phyloP scores from a whole-genome alignment of 2,113 vertebrate genomes.

The Phasianus colchicus region DNA sequence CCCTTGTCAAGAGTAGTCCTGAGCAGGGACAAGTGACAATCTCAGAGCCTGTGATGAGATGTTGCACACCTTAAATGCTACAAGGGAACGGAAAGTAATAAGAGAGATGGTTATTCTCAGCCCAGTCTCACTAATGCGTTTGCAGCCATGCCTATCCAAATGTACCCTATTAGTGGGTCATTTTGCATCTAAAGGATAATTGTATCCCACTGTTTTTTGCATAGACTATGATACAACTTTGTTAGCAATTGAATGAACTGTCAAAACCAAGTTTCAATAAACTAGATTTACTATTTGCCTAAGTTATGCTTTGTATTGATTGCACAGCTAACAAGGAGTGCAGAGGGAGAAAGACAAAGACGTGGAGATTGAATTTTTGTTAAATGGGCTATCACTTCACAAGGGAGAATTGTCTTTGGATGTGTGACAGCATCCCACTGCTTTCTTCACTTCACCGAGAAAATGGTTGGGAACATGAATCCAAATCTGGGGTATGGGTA shows the following conservation, averaged over 20 bases:
- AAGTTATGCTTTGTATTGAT: neutral
- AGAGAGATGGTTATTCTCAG: neutral
- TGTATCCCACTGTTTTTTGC: neutral
- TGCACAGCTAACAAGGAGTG: neutral
- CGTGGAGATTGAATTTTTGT: neutral
- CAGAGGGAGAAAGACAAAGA: neutral
- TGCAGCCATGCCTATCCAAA: neutral
- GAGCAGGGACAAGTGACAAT: neutral
- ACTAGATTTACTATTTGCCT: constrained; percentile 16
- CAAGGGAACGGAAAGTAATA: neutral
- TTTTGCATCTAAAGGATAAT: neutral
- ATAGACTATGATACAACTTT: neutral
- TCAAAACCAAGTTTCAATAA: constrained; percentile 50
- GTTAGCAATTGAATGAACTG: constrained; percentile 15
- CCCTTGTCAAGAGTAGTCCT: neutral
- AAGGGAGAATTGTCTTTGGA: neutral
- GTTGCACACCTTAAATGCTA: neutral
- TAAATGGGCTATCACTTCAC: neutral
- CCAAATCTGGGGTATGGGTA: neutral
- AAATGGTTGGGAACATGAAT: neutral
- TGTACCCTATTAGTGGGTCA: neutral
- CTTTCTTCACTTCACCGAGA: neutral
- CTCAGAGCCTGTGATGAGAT: neutral
- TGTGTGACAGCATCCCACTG: neutral
- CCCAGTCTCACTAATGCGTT: neutral